These are phyloP conservation scores for Eriocheir sinensis DNA, from an alignment of 1,140 invertebrate species.

Conservation along the genomic window DNA sequence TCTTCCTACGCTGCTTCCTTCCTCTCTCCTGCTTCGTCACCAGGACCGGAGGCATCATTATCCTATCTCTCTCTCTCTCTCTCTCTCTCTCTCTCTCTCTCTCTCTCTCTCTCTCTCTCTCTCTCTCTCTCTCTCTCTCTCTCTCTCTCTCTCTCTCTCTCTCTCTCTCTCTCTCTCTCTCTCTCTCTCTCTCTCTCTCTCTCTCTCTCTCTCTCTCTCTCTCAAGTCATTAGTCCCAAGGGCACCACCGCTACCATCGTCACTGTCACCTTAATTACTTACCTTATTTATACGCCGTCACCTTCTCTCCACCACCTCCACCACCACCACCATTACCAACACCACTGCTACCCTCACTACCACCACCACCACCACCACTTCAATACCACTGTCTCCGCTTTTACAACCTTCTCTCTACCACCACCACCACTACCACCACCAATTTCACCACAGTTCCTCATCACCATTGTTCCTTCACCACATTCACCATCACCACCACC, in stretches of 20 bases:
- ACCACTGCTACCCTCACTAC: neutral
- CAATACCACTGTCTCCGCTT: neutral
- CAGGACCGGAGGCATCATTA: too few species aligned
- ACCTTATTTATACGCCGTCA: neutral
- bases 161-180: conserved; percentile 27
- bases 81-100: neutral
- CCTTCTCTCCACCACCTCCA: conserved; percentile 32
- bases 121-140: neutral
- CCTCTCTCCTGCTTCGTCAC: neutral
- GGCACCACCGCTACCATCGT: conserved; percentile 29
- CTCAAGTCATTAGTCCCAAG: neutral
- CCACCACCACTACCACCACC: neutral
- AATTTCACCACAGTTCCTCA: neutral
- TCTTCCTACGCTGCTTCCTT: neutral
- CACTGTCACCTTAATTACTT: neutral
- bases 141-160: neutral
- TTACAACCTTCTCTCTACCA: neutral
- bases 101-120: conserved; percentile 28
- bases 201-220: conserved; percentile 51
- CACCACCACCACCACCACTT: conserved; percentile 25
- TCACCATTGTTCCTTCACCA: conserved; percentile 4
- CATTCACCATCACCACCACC: conserved; percentile 1
- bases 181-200: conserved; percentile 46
- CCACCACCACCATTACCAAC: neutral
- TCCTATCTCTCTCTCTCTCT: neutral